These are phyloP conservation scores for Ctenosaura bakeri DNA, from an alignment of 2,797 vertebrate species.

Conservation along the genomic window DNA sequence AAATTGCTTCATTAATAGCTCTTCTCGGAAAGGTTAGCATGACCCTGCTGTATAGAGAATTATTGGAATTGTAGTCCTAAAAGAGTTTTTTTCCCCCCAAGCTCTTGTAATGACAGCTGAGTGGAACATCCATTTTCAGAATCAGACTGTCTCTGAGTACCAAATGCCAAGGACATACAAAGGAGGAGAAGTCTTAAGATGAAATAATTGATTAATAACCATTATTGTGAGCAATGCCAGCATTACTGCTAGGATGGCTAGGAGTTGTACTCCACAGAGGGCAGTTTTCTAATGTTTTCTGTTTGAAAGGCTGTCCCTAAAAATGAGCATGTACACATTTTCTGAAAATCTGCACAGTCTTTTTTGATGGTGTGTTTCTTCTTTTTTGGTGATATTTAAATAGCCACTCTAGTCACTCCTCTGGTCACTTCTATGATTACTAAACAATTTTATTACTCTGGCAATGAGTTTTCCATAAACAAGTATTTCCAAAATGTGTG, in stretches of 20 bases:
- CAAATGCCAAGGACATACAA: neutral
- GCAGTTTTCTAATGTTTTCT: neutral
- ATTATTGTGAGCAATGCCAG: neutral
- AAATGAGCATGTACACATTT: neutral
- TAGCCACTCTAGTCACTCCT: neutral
- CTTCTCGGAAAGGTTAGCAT: too few species aligned
- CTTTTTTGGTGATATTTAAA: neutral
- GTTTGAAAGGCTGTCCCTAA: neutral
- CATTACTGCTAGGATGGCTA: neutral
- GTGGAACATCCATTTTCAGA: too few species aligned
- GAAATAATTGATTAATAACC: neutral
- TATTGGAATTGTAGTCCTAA: too few species aligned
- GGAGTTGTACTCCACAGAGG: neutral
- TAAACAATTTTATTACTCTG: neutral
- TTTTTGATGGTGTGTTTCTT: neutral
- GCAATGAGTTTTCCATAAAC: neutral
- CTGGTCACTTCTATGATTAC: neutral
- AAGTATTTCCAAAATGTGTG: neutral
- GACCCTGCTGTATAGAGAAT: neutral
- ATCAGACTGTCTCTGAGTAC: neutral
- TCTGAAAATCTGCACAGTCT: neutral
- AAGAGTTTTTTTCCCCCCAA: too few species aligned
- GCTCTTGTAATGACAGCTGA: too few species aligned
- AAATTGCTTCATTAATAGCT: too few species aligned
- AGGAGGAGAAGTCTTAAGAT: neutral